Base-by-base conservation (phyloP, 2,888 invertebrate species). In the Pollenia labialis region DNA sequence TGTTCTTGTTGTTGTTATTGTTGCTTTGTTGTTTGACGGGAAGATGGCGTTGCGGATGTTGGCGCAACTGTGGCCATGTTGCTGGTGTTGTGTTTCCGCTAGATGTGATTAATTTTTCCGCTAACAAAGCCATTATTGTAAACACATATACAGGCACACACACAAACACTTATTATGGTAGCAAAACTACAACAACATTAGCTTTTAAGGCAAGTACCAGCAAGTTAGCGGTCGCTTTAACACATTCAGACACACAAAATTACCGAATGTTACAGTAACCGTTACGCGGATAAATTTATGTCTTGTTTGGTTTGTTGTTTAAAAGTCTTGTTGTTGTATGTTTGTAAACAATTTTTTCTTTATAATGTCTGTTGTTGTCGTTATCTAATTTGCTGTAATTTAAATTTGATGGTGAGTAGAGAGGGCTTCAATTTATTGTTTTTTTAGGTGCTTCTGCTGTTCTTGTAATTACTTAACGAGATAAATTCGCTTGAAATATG, bases 71-170 rank as follows among this genome's bases (percentile, higher is more conserved):
- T 54, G 60, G 66, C 71, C 72, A 83, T 80, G 52, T 18, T 64
- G 64, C 71, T 46, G 72, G 66, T 77, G 32, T 68, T 68, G 16
- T 75, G 10, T 54, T 72, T 72, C 58, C 72, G 71, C 9, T 54
- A 8, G 52, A 66, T 48, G 66, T 87, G 69, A 77, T 68, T 81
- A 84, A 62, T 64, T 77, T 69, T 64, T 54, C 50, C 76, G 44
- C 42, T 56, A 62, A 71, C 54, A 81, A 66, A n/a, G 68, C 52
- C 87, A 87, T 87, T 72, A 52, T 69, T 23, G 68, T 44, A 18
- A 16, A 60, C 40, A 66, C 12, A 54, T 32, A 75, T 6, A 50
- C 62, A 81, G 4, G 72, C 50, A 74, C 77, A 44, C 54, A 12
- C 48, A 48, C 23, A n/a, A 46, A 71, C n/a, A 66, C 16, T 75